These are phyloP conservation scores for Oncorhynchus tshawytscha DNA, from an alignment of 2,113 vertebrate species.

Conservation along the genomic window DNA sequence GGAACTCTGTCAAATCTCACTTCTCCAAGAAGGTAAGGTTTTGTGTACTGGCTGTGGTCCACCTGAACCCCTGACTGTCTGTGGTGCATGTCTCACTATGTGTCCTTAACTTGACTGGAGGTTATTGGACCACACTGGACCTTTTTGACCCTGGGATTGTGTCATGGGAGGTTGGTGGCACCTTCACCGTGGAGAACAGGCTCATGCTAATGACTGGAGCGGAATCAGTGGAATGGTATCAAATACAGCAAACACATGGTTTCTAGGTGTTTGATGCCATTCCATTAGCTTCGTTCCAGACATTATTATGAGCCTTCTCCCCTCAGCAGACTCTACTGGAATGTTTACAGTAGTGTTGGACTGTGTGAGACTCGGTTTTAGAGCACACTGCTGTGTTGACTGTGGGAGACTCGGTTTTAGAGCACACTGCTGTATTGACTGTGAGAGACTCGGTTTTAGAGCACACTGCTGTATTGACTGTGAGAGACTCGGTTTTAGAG, in stretches of 20 bases:
- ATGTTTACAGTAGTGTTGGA: conserved; percentile 22
- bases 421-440: neutral
- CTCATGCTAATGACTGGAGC: no score
- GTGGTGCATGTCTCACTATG: conserved; percentile 53
- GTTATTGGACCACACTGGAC: conserved; percentile 12
- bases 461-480: neutral
- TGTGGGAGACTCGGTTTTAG: neutral
- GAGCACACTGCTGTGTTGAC: neutral
- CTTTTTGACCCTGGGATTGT: neutral
- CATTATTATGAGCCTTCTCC: no score
- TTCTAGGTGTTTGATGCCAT: no score
- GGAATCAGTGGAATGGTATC: no score
- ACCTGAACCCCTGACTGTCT: conserved; percentile 27
- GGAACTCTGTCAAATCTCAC: conserved; percentile 96
- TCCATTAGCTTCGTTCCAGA: no score
- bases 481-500: neutral
- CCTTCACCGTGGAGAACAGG: no score
- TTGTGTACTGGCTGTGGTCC: conserved; percentile 27
- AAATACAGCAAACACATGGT: no score
- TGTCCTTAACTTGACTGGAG: conserved; percentile 30
- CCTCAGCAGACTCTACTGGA: no score
- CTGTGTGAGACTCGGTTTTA: neutral
- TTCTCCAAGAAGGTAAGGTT: conserved; percentile 96
- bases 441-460: neutral
- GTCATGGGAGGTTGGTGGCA: neutral